Conservation (phyloP, 2,113 vertebrate species). For the Perognathus longimembris region DNA sequence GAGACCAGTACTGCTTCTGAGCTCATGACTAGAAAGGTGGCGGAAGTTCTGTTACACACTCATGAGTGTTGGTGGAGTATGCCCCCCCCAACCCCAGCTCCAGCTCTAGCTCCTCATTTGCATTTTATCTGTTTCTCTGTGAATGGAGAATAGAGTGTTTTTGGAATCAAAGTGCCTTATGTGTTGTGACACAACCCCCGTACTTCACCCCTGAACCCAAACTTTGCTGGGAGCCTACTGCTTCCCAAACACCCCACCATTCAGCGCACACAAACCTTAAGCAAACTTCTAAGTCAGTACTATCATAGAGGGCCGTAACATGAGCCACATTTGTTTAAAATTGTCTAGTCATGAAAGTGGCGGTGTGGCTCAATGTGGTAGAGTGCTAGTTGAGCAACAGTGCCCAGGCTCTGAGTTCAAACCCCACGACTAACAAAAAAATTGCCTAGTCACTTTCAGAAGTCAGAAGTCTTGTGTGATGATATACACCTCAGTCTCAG, state of each 20-base stretch:
- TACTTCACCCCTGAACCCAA: neutral
- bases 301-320: neutral
- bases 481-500: too few relatives aligned
- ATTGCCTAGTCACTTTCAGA: neutral
- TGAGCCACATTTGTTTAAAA: neutral
- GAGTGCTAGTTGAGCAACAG: too few relatives aligned
- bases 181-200: neutral
- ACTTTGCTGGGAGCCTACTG: neutral
- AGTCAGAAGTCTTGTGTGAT: neutral
- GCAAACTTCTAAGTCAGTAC: neutral
- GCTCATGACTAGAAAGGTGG: neutral
- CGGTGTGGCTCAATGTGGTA: too few relatives aligned
- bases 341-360: neutral
- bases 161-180: neutral
- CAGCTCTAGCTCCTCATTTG: neutral
- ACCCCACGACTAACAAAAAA: too few relatives aligned
- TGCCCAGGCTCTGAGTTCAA: too few relatives aligned
- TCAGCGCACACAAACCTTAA: neutral
- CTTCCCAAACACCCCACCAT: neutral
- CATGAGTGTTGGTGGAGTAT: too few relatives aligned
- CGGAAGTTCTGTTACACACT: neutral
- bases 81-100: too few relatives aligned
- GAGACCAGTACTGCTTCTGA: rapidly evolving
- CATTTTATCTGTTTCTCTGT: neutral
- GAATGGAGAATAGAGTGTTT: neutral